Evolutionary conservation across 1,140 invertebrate species (phyloP), one percentile per base, ranked within the genome.

Genomic region (Drosophila ananassae): DNA sequence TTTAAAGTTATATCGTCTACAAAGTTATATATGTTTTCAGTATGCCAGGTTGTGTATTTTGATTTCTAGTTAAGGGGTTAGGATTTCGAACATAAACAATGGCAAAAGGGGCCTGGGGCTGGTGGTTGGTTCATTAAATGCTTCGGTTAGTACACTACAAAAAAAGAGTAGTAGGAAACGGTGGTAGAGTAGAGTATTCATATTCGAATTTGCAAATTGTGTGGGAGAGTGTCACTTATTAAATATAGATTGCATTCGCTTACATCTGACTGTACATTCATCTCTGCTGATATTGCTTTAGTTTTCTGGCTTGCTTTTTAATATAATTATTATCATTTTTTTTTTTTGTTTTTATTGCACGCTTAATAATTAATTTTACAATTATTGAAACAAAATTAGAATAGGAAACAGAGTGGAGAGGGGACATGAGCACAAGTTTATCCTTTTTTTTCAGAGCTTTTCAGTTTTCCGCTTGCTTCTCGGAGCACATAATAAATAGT

Each of bases 401-500:
- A 7, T 30, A 22, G 58, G 24, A 21, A n/a, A 47, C 13, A 32
- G 10, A 1, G 17, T 17, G 46, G 25, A 44, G 12, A 17, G 13
- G 10, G 24, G 48, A 8, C 17, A 68, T 30, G 62, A 68, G 64
- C 64, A 73, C 44, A 46, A 60, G 41, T 64, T 37, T 12, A 32
- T 24, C 13, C 17, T 17, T 13, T 46, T 46, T 46, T 7, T 44
- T 44, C 13, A 12, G 0, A 21, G 13, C 13, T 44, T 44, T 44
- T 6, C 2, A 21, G 17, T 2, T 44, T 44, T 21, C 13, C 17
- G 5, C 5, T 21, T 21, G 5, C 5, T 21, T 21, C 10, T 21
- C 9, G 25, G 51, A 55, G 55, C 56, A 55, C 53, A 73, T 64
- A 66, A 79, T 79, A 79, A 79, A 79, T 79, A 79, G 59, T 61